Evolutionary conservation across 2,113 vertebrate species (phyloP).

Genomic region (Mesoclemmys tuberculata): DNA sequence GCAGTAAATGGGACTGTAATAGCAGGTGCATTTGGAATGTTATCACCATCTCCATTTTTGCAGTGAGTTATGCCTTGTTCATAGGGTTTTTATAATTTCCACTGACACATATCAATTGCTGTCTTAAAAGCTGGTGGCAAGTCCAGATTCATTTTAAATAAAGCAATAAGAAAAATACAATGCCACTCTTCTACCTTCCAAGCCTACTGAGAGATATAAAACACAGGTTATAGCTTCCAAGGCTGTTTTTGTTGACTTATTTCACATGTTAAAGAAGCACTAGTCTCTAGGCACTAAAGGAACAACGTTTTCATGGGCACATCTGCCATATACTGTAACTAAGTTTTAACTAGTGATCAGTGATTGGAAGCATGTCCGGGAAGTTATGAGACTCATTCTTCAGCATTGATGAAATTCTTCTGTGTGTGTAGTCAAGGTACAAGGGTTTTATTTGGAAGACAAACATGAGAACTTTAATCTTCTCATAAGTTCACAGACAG

Average conservation of each 20-base stretch:
- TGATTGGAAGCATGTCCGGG: fast-evolving
- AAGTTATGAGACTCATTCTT: neutral
- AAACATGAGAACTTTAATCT: neutral
- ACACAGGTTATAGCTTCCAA: neutral
- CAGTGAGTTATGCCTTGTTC: fast-evolving
- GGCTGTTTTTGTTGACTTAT: neutral
- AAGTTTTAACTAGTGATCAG: neutral
- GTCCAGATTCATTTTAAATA: neutral
- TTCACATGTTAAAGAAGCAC: neutral
- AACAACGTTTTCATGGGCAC: neutral
- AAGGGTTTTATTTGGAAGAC: neutral
- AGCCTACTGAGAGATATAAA: neutral
- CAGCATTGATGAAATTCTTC: neutral
- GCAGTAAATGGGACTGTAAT: neutral
- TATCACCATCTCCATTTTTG: neutral
- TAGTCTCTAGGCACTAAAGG: neutral
- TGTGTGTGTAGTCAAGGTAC: neutral
- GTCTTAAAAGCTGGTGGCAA: neutral
- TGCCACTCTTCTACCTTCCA: neutral
- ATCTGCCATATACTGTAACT: neutral
- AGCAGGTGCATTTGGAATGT: neutral
- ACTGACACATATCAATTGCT: neutral
- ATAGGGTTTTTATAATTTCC: neutral
- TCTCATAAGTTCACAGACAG: neutral
- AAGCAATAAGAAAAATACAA: neutral